phyloP scores from a whole-genome alignment of 2,888 invertebrate species.

The Pseudococcus longispinus region DNA sequence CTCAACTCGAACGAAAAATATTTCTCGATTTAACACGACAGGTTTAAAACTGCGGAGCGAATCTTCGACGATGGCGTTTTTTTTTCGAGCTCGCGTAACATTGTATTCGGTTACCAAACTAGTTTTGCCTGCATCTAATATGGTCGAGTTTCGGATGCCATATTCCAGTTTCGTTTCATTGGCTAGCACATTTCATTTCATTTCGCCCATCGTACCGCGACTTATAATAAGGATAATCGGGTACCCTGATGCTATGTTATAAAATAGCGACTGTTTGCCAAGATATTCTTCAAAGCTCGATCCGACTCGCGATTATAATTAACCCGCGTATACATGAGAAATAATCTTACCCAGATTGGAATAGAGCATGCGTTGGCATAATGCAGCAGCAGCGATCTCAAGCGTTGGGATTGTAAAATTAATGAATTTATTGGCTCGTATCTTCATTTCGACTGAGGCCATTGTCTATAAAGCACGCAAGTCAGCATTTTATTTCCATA shows the following conservation, averaged over 20 bases:
- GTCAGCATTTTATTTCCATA: background rate
- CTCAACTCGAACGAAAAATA: background rate
- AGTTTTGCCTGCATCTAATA: background rate
- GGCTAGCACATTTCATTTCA: background rate
- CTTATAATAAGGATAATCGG: background rate
- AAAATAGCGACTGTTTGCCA: no score
- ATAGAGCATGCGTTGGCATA: slow-evolving; percentile 22
- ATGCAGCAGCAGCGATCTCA: slow-evolving; percentile 20
- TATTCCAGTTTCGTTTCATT: background rate
- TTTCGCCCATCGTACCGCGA: background rate
- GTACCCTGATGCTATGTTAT: no score
- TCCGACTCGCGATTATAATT: background rate
- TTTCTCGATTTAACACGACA: background rate
- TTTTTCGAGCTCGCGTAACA: background rate
- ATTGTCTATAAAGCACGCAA: background rate
- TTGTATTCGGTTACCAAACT: background rate
- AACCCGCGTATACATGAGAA: background rate
- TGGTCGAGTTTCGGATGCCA: background rate
- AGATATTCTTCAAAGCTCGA: background rate
- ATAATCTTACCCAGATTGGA: background rate
- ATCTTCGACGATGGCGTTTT: background rate
- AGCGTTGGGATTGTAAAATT: background rate
- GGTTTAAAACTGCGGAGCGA: background rate
- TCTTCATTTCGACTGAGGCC: background rate
- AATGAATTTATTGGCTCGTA: background rate